Conservation (phyloP, 1,140 invertebrate genomes). For the Drosophila subpulchrella region DNA sequence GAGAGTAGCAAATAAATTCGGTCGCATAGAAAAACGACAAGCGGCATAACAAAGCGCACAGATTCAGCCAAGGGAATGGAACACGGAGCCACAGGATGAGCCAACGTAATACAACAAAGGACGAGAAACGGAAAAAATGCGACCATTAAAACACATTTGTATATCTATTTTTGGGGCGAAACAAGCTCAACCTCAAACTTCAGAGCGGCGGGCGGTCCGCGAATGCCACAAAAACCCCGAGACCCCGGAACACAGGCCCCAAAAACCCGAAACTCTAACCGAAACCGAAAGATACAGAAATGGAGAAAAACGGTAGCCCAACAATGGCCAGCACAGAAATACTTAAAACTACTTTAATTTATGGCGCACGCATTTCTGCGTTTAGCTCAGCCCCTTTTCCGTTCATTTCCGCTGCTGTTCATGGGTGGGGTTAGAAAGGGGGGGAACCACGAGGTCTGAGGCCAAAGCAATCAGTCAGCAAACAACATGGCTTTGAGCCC, state of each 20-base stretch:
- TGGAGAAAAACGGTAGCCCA: slow-evolving; percentile 1
- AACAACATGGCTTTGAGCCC: slow-evolving; percentile 58
- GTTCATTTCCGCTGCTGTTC: slow-evolving; percentile 49
- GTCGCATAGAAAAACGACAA: slow-evolving; percentile 81
- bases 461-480: slow-evolving; percentile 77
- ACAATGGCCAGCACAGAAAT: slow-evolving; percentile 38
- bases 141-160: slow-evolving; percentile 82
- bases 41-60: slow-evolving; percentile 80
- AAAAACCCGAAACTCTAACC: slow-evolving; percentile 12
- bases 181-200: slow-evolving; percentile 52
- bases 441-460: slow-evolving; percentile 11
- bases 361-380: slow-evolving; percentile 79
- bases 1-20: slow-evolving; percentile 73
- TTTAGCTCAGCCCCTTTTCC: slow-evolving; percentile 54
- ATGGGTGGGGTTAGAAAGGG: slow-evolving; percentile 8
- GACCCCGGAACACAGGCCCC: slow-evolving; percentile 19
- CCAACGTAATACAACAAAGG: slow-evolving; percentile 48
- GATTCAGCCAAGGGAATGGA: slow-evolving; percentile 49
- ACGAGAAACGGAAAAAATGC: slow-evolving; percentile 60
- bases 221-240: slow-evolving; percentile 31
- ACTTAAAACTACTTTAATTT: slow-evolving; percentile 82
- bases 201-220: slow-evolving; percentile 45
- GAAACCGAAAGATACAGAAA: slow-evolving; percentile 30
- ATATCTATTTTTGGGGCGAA: slow-evolving; percentile 80
- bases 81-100: slow-evolving; percentile 19